Conservation (phyloP, 2,113 vertebrate species). For the Hemiscyllium ocellatum region DNA sequence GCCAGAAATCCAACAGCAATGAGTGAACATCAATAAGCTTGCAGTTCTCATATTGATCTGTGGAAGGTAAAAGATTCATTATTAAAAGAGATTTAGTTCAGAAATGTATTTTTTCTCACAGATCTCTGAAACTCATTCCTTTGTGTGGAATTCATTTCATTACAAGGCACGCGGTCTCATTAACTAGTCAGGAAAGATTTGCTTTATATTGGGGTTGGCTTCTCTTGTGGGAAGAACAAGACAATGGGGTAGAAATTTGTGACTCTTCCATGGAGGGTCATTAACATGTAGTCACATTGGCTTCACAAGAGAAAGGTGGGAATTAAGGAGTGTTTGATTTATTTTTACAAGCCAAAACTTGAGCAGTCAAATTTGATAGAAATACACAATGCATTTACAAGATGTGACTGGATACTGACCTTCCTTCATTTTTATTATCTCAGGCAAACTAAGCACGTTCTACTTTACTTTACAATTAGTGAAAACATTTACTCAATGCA, state of each 20-base stretch:
- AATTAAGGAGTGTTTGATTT: background rate
- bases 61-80: conserved; percentile 2
- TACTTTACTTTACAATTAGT: conserved; percentile 19
- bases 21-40: background rate
- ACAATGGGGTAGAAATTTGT: background rate
- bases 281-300: background rate
- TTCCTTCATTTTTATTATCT: background rate
- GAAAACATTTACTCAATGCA: background rate
- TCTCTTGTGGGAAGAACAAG: background rate
- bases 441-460: background rate
- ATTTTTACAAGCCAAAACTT: background rate
- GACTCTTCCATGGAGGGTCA: background rate
- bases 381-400: background rate
- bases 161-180: background rate
- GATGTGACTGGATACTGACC: background rate
- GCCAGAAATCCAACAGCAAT: background rate
- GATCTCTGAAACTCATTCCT: background rate
- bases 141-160: background rate
- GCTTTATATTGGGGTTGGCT: background rate
- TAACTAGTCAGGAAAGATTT: background rate
- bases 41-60: background rate
- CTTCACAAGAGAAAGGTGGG: background rate
- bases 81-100: conserved; percentile 5
- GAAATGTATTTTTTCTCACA: background rate
- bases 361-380: background rate